Evolutionary conservation across 2,888 invertebrate genomes (phyloP).

Genomic region (Meghimatium bilineatum): DNA sequence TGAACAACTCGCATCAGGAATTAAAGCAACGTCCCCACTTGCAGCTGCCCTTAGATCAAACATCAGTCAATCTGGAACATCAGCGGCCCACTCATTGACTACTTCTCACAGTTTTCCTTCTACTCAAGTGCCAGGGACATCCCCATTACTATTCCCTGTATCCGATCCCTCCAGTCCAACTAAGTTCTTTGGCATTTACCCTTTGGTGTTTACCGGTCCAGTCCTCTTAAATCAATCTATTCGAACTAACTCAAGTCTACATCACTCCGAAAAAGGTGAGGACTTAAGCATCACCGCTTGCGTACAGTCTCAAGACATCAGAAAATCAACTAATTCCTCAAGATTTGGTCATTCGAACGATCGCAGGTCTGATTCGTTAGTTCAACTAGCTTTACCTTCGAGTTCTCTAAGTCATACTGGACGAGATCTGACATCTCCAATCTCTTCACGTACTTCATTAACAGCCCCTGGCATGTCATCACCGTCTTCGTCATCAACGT

Average conservation of each 20-base stretch:
- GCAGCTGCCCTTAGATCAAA: conserved; percentile 9
- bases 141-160: background rate
- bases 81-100: background rate
- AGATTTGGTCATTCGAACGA: background rate
- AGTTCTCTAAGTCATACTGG: background rate
- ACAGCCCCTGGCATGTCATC: background rate
- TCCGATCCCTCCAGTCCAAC: background rate
- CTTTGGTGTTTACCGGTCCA: conserved; percentile 27
- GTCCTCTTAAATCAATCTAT: conserved; percentile 1
- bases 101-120: background rate
- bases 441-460: background rate
- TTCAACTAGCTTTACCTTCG: background rate
- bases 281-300: background rate
- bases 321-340: background rate
- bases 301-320: background rate
- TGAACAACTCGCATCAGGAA: conserved; percentile 62
- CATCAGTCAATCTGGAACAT: background rate
- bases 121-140: background rate
- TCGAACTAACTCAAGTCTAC: background rate
- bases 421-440: background rate
- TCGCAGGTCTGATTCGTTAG: background rate
- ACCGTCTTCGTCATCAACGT: background rate
- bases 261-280: background rate
- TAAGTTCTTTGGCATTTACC: conserved; percentile 33
- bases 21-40: conserved; percentile 32